Base-by-base conservation (phyloP, 2,113 vertebrate species). In the Nothoprocta perdicaria region DNA sequence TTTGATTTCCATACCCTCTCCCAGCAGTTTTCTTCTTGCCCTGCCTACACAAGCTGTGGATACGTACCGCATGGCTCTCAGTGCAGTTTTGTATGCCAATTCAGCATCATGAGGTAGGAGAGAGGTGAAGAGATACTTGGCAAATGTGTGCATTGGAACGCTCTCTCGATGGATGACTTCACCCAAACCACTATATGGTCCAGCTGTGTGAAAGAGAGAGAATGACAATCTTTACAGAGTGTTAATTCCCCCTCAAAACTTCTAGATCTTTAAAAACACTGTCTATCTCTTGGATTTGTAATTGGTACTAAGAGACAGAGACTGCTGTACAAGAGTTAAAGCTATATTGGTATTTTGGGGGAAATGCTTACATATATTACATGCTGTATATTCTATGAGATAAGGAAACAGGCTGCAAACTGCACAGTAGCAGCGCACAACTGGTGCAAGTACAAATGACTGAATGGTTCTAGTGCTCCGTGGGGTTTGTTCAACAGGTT, bases 101-200 rank as follows among this genome's bases (percentile, higher is more conserved):
- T 99, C 99, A 97, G 98, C 98, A 98, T 99, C 98, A 66, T 99
- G 99, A 99, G 99, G 99, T 99, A 99, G 99, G 98, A 99, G 99
- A 96, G 97, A 98, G 95, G 98, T 98, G 98, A 99, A 99, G 43
- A 99, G 98, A 98, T 99, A 99, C 98, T 99, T 99, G 99, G 99
- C 99, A 97, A 98, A 99, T 29, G 99, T 99, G 98, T 99, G 99
- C 99, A 99, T 99, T 96, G 99, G 99, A 97, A 99, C 99, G 4
- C 99, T 99, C 97, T 99, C 99, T 97, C 99, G 98, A 97, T 99
- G 98, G 86, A 99, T 97, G 26, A 99, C 95, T 97, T 99, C 99
- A 26, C 99, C 99, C 95, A 99, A 98, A 97, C 99, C 99, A 96
- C 98, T 99, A 94, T 99, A 99, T 60, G 99, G 99, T 94, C 99